Base-by-base conservation (phyloP, 2,888 invertebrate genomes). In the Proisotoma minuta region DNA sequence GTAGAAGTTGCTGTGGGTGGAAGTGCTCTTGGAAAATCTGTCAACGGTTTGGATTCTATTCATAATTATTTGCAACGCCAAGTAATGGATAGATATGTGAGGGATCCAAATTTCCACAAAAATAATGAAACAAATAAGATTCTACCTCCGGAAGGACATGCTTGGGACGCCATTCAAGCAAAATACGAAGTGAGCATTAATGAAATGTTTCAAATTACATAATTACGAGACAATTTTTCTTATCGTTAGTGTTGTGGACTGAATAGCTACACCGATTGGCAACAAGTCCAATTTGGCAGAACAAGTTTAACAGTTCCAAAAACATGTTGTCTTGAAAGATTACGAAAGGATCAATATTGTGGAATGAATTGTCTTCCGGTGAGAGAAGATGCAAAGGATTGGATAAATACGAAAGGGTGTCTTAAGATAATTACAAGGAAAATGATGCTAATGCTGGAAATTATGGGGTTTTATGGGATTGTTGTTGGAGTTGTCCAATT, bases 251-350 rank as follows among this genome's bases (percentile, higher is more conserved):
- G 68, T 18, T 69, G 68, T 23, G 68, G 66, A 5, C 51, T 62
- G 3, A 29, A 54, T 5, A 51, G 59, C 15, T 69, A 69, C 43
- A 63, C 61, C 10, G 68, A 69, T 51, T 69, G 68, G 68, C 66
- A 69, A 50, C 58, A 62, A 47, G 68, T 69, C n/a, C 57, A 57
- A 2, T 69, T 48, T 59, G 68, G 68, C 1, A 43, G 62, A 27
- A 69, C 69, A 22, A 66, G 64, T 57, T 49, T 69, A 2, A 56
- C 50, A 28, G 66, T 69, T 0, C 69, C 69, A 5, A 23, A 12
- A 2, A 62, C 69, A 1, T 69, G 69, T 27, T 69, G 69, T 47
- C 43, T 59, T 3, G 59, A 59, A 23, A 34, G 34, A 8, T 8
- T 10, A 15, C 8, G 48, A 39, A 23, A 43, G 1, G 29, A 51